phyloP scores from a whole-genome alignment of 2,888 invertebrate species.

The Vanessa cardui region DNA sequence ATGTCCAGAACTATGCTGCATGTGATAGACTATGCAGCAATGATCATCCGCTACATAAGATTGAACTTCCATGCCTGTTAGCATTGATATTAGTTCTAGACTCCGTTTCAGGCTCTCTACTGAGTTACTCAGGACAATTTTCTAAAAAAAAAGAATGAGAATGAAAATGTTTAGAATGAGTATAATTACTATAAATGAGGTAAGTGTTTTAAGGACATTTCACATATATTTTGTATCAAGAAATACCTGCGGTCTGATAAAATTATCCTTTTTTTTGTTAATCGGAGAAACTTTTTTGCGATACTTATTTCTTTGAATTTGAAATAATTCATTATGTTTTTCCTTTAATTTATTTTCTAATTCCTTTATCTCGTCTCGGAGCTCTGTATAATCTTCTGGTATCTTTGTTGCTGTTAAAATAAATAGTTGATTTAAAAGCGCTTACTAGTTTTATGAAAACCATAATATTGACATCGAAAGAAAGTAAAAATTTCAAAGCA shows the following conservation, averaged over 20 bases:
- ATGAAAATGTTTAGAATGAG: not conserved
- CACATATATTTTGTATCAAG: too few species aligned
- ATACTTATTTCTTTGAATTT: constrained; percentile 57
- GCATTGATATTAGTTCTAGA: constrained; percentile 59
- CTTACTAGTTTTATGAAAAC: too few species aligned
- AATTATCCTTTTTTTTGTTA: constrained; percentile 51
- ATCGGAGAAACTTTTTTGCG: constrained; percentile 48
- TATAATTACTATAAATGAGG: not conserved
- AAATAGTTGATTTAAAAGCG: not conserved
- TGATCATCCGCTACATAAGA: constrained; percentile 61
- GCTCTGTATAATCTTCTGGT: constrained; percentile 58
- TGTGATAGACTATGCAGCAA: constrained; percentile 66
- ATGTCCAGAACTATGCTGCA: constrained; percentile 59
- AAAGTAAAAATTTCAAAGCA: not conserved
- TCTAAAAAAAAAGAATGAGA: constrained; percentile 49
- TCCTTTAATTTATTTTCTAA: constrained; percentile 57
- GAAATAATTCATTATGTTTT: constrained; percentile 63
- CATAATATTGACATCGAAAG: too few species aligned
- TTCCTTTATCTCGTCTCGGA: constrained; percentile 58
- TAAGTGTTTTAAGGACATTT: too few species aligned
- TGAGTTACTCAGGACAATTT: constrained; percentile 58
- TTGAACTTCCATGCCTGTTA: constrained; percentile 69
- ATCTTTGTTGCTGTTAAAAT: constrained; percentile 43
- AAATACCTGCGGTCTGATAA: constrained; percentile 61
- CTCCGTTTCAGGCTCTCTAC: constrained; percentile 53